Base-by-base conservation (phyloP, 1,140 invertebrate species). In the Telenomus remus region DNA sequence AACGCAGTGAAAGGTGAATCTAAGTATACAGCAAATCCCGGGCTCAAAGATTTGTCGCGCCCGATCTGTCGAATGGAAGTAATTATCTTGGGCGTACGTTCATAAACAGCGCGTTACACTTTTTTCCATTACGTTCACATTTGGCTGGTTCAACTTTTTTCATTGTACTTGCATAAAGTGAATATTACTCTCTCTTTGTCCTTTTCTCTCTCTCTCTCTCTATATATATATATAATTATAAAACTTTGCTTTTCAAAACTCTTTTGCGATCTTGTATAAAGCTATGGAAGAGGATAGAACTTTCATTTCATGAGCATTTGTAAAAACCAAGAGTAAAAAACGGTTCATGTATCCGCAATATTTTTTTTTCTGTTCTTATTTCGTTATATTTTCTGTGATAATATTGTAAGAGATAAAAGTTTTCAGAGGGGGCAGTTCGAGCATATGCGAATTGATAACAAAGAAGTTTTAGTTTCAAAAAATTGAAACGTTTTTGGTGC, bases 101-200 rank as follows among this genome's bases (percentile, higher is more conserved):
- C 9, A 39, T 4, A 11, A 10, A 11, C 37, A 39, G 9, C 2
- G 37, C 9, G n/a, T 4, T 10, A 39, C 9, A 11, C 8, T 10
- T 44, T 13, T 44, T 44, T 13, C 7, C 50, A 69, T 59, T 75
- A 6, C 48, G 59, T 64, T 64, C 34, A 59, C 33, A 68, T 35
- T 68, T 13, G 34, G 12, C 12, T 66, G 16, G 8, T 42, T 34
- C 33, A 3, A 53, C 56, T 75, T 69, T 75, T 75, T 57, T 75
- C 65, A 75, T 59, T 73, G 63, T 78, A 78, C 63, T 59, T 68
- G 56, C 49, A 65, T 47, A 54, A 65, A 60, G 65, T 60, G 48
- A 50, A 70, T 65, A 50, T 59, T 70, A 71, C 15, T 71, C 16
- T 64, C 10, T 61, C 15, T 33, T 5, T n/a, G n/a, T n/a, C n/a